Conservation (phyloP, 2,888 invertebrate species). For the Platycnemis pennipes region DNA sequence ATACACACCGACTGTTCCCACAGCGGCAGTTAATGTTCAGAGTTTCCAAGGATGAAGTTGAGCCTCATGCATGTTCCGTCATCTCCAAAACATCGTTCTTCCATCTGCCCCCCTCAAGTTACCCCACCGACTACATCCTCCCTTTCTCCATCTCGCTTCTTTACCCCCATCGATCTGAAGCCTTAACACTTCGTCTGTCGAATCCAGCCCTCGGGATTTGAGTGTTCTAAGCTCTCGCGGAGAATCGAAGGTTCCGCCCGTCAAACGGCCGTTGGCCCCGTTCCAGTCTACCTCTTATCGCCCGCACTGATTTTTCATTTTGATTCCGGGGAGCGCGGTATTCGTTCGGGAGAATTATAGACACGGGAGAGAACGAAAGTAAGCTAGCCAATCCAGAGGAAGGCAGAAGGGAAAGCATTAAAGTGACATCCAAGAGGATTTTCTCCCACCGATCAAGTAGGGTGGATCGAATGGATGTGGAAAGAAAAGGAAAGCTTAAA, state of each 20-base stretch:
- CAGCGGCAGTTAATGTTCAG: neutral
- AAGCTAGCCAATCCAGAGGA: neutral
- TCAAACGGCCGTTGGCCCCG: neutral
- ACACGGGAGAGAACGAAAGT: neutral
- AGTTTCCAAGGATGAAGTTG: neutral
- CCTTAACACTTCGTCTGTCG: neutral
- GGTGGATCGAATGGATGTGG: neutral
- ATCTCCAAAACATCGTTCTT: neutral
- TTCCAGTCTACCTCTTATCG: neutral
- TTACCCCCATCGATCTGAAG: neutral
- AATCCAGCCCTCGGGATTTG: neutral
- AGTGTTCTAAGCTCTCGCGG: neutral
- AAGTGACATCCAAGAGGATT: neutral
- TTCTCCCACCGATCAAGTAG: neutral
- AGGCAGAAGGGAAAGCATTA: neutral
- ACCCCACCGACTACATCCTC: neutral
- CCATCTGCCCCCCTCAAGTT: neutral
- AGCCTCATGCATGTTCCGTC: neutral
- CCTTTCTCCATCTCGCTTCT: neutral
- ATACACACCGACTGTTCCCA: neutral
- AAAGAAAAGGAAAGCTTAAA: neutral
- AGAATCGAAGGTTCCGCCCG: neutral
- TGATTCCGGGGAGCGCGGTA: neutral
- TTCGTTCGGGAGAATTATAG: neutral
- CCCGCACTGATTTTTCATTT: neutral